Percentiles rank a stretch among this genome's conserved stretches.
phyloP scores from a whole-genome alignment of 2,113 vertebrate genomes.

The Copsychus sechellarum region DNA sequence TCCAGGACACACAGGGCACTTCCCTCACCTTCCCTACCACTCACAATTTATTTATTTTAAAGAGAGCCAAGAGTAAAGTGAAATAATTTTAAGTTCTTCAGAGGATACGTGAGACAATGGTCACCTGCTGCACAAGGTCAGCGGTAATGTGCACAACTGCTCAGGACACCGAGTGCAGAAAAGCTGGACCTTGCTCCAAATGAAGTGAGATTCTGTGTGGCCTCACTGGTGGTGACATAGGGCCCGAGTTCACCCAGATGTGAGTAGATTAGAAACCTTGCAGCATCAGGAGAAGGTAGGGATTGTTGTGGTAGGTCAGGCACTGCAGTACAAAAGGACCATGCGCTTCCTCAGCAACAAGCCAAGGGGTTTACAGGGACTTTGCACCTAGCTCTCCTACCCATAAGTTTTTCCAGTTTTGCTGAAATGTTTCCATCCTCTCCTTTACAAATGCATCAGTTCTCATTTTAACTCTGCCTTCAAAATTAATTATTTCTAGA shows the following conservation, averaged over 20 bases:
- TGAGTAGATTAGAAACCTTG: neutral
- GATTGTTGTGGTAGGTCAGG: neutral
- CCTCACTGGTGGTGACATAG: neutral
- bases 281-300: neutral
- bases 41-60: neutral
- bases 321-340: neutral
- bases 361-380: neutral
- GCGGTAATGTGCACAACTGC: neutral
- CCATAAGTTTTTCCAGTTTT: neutral
- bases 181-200: neutral
- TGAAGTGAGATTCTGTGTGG: neutral
- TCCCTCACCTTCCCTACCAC: neutral
- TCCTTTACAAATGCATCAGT: neutral
- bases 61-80: neutral
- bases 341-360: neutral
- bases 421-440: neutral
- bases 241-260: fast-evolving
- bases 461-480: neutral
- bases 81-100: neutral
- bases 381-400: neutral
- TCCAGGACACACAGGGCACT: neutral
- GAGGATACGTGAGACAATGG: neutral
- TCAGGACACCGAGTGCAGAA: neutral
- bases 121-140: neutral
- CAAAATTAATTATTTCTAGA: neutral